Evolutionary conservation across 2,113 vertebrate species (phyloP), one percentile per base, ranked within the genome.

Genomic region (Condylura cristata): DNA sequence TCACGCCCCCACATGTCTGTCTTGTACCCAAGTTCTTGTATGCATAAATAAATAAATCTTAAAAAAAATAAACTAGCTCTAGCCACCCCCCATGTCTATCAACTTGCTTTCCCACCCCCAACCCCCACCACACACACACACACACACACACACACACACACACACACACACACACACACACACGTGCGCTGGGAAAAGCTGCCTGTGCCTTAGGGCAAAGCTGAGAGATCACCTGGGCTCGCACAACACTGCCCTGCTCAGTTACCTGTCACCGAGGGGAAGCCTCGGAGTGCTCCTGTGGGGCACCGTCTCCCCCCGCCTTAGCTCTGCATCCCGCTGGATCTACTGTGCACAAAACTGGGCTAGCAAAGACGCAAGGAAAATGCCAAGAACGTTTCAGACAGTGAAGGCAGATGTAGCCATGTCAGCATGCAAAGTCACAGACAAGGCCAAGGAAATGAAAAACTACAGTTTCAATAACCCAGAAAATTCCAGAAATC

Each of bases 401-500:
- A 87, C 61, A 18, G 34, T 17, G 39, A n/a, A 92, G 51, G 51
- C 34, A 86, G 58, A 89, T 3, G 20, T 76, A 82, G 66, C 68
- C 66, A 6, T 17, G n/a, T 44, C 91, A 60, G 41, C 12, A 0
- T 18, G 60, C 37, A 74, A 86, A n/a, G 39, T 80, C 80, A 76
- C 28, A 53, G 20, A 65, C 8, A 13, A 86, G 87, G 84, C 58
- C 80, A 84, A 65, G 51, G 83, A 89, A 83, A 94, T 28, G 11
- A 93, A 82, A 37, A 41, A 91, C 7, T 22, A 22, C 24, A 11
- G 11, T 26, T 80, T 90, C 76, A 37, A 41, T 79, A 74, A 60
- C 84, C n/a, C 37, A 89, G 91, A 79, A 95, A 85, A 88, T 91
- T 83, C 82, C 89, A 91, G 58, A 84, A 93, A 60, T 48, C 56